Evolutionary conservation across 1,140 invertebrate genomes (phyloP).

Genomic region (Pemphigus obesinymphae): DNA sequence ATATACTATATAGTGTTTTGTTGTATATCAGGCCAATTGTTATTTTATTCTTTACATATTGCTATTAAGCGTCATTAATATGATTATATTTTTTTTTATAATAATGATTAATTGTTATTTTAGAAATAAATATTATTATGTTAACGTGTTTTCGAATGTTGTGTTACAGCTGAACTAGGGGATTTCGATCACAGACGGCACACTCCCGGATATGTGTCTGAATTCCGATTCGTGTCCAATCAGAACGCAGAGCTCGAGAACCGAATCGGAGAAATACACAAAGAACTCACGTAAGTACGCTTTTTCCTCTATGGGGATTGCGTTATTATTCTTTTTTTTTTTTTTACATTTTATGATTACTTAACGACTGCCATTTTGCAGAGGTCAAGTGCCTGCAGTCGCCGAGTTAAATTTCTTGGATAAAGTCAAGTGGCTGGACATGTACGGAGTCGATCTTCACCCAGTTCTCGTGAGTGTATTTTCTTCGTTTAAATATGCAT

Average conservation of each 20-base stretch:
- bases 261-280: constrained; percentile 82
- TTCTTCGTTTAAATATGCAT: too few species aligned
- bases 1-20: too few species aligned
- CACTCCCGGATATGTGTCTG: constrained; percentile 86
- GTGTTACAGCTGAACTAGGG: constrained; percentile 84
- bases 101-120: too few species aligned
- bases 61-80: too few species aligned
- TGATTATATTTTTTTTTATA: too few species aligned
- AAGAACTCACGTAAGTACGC: constrained; percentile 69
- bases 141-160: neutral
- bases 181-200: constrained; percentile 91
- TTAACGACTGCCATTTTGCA: constrained; percentile 50
- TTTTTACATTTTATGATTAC: neutral
- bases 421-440: constrained; percentile 76
- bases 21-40: too few species aligned
- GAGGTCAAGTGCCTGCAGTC: constrained; percentile 64
- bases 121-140: too few species aligned
- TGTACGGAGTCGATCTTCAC: constrained; percentile 79
- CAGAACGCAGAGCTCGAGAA: constrained; percentile 87
- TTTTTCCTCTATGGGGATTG: neutral
- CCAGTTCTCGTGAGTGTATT: constrained; percentile 63
- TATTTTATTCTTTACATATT: too few species aligned
- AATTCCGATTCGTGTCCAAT: constrained; percentile 92
- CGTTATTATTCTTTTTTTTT: neutral
- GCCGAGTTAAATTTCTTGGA: constrained; percentile 71